These are phyloP conservation scores for Acipenser transmontanus DNA, from an alignment of 2,797 vertebrate species.

Conservation along the genomic window DNA sequence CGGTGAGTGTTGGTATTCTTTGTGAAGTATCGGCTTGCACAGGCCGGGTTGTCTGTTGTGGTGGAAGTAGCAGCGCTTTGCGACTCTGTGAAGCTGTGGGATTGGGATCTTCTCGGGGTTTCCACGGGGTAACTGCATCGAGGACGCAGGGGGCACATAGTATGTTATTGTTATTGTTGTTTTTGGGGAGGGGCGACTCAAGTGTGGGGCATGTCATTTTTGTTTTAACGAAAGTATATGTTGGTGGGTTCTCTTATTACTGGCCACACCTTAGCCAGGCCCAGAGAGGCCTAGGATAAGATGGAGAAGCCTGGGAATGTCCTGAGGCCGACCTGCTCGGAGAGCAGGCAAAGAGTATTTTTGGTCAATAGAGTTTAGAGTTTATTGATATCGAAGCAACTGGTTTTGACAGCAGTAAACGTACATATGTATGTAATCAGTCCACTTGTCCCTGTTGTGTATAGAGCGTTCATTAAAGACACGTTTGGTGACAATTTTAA, in stretches of 20 bases:
- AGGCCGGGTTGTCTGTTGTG: not conserved
- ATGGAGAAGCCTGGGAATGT: conserved; percentile 16
- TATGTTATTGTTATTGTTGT: not conserved
- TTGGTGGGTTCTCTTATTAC: not conserved
- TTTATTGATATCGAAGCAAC: too few relatives aligned
- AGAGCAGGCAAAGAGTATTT: too few relatives aligned
- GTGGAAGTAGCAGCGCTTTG: too few relatives aligned
- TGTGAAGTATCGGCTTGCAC: conserved; percentile 10
- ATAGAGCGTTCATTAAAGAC: too few relatives aligned
- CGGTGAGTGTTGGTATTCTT: conserved; percentile 16
- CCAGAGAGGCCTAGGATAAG: conserved; percentile 15
- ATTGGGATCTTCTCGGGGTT: too few relatives aligned
- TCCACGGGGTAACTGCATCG: not conserved
- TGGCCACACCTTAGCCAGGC: conserved; percentile 10
- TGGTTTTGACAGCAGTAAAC: too few relatives aligned
- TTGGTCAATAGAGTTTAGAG: too few relatives aligned
- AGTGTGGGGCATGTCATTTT: not conserved
- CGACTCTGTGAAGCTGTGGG: too few relatives aligned
- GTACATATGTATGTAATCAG: too few relatives aligned
- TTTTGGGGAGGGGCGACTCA: not conserved
- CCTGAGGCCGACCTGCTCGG: too few relatives aligned
- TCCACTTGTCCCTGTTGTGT: too few relatives aligned
- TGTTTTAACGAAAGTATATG: not conserved
- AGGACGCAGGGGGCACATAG: not conserved
- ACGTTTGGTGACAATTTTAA: too few relatives aligned